Evolutionary conservation across 2,797 vertebrate species (phyloP).

Genomic region (Channallabes apus): DNA sequence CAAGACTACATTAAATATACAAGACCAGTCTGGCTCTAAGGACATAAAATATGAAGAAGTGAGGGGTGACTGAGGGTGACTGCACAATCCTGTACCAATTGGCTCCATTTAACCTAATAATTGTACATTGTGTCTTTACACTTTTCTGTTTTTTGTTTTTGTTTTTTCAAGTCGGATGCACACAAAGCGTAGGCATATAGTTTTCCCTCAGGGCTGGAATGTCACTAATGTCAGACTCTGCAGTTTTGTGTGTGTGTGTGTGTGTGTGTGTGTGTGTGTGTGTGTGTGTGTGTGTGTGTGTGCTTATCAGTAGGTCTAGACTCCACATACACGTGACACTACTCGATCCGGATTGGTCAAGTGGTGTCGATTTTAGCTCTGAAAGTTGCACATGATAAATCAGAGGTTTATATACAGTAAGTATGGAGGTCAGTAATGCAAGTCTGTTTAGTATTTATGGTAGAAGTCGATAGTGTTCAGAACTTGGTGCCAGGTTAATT

Average conservation of each 20-base stretch:
- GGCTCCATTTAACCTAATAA: not conserved
- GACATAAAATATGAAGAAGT: too few species aligned
- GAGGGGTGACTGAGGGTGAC: too few species aligned
- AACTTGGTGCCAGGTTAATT: not conserved
- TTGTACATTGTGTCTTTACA: too few species aligned
- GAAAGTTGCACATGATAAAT: not conserved
- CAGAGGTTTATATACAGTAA: not conserved
- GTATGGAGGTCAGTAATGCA: not conserved
- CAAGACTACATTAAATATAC: too few species aligned
- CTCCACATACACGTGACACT: too few species aligned
- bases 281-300: too few species aligned
- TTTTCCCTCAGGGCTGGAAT: conserved; percentile 62
- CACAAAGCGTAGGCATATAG: too few species aligned
- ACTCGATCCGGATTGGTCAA: too few species aligned
- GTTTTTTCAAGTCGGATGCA: too few species aligned
- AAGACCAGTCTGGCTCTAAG: too few species aligned
- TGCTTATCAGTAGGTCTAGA: not conserved
- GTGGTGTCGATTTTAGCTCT: not conserved
- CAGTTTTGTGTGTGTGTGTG: conserved; percentile 6
- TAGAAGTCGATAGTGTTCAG: not conserved
- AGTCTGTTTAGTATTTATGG: not conserved
- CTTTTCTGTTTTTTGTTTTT: not conserved
- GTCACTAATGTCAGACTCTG: conserved; percentile 52
- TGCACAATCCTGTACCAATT: too few species aligned
- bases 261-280: too few species aligned